Conservation (phyloP, 2,113 vertebrate species). For the Eulemur macaco region DNA sequence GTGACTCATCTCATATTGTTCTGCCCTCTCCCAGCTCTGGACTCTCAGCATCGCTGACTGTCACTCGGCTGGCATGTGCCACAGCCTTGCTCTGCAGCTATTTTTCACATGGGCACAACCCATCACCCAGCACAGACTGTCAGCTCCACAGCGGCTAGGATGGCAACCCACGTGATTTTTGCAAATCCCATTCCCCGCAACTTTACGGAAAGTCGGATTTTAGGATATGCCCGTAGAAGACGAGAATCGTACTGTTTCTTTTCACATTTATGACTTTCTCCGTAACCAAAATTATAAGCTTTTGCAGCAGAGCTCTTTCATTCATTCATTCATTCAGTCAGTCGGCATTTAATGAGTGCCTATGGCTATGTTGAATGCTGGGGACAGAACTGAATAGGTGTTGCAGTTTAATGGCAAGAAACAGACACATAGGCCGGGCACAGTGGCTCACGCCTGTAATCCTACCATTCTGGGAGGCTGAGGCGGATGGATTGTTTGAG, state of each 20-base stretch:
- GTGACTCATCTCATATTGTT: conserved; percentile 57
- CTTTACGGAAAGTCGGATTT: not conserved
- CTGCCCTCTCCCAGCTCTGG: not conserved
- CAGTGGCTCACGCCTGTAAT: no score
- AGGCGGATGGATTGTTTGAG: no score
- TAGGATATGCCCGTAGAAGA: not conserved
- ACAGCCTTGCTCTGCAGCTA: not conserved
- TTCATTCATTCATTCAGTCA: not conserved
- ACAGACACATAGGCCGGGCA: not conserved
- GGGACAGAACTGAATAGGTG: not conserved
- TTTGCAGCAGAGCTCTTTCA: not conserved
- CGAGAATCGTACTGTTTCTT: not conserved
- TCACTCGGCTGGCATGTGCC: not conserved
- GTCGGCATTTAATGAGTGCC: not conserved
- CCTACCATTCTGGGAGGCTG: no score
- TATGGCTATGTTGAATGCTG: not conserved
- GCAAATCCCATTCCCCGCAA: not conserved
- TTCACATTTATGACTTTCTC: not conserved
- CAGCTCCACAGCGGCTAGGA: not conserved
- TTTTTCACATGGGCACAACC: not conserved
- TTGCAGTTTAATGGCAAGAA: not conserved
- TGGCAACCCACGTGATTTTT: not conserved
- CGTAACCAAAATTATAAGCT: not conserved
- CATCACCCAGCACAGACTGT: not conserved
- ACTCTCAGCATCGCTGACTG: not conserved